phyloP scores from a whole-genome alignment of 2,888 invertebrate species.

The Thymelicus acteon region DNA sequence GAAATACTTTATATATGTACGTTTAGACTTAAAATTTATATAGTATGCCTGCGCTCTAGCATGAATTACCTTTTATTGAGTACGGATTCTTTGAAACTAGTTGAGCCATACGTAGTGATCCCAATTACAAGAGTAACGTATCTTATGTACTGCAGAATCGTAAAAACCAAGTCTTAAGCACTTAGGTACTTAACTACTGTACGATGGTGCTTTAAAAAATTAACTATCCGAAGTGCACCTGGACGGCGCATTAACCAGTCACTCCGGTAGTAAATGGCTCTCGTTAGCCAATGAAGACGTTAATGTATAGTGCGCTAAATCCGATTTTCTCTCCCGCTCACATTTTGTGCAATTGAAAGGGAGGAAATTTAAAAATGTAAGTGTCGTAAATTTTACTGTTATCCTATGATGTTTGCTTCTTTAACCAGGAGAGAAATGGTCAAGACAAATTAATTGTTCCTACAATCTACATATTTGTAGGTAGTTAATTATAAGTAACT shows the following conservation, averaged over 20 bases:
- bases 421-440: too few species aligned
- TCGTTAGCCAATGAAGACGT: constrained; percentile 38
- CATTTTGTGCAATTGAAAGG: constrained; percentile 15
- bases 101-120: too few species aligned
- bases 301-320: constrained; percentile 39
- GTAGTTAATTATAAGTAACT: too few species aligned
- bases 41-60: too few species aligned
- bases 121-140: too few species aligned
- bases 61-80: too few species aligned
- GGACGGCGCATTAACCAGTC: constrained; percentile 37
- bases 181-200: background rate
- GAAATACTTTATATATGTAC: too few species aligned
- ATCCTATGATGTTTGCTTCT: background rate
- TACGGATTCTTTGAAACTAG: too few species aligned
- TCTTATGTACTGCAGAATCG: constrained; percentile 1
- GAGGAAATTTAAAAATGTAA: constrained; percentile 10
- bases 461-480: too few species aligned
- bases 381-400: background rate
- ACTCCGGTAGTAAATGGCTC: constrained; percentile 31
- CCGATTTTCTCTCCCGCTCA: constrained; percentile 23
- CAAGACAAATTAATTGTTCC: too few species aligned
- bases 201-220: constrained; percentile 24
- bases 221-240: constrained; percentile 30
- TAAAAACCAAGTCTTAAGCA: constrained; percentile 4
- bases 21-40: too few species aligned